Conservation (phyloP, 2,797 vertebrate genomes). For the Pangasius sanitwongsei region DNA sequence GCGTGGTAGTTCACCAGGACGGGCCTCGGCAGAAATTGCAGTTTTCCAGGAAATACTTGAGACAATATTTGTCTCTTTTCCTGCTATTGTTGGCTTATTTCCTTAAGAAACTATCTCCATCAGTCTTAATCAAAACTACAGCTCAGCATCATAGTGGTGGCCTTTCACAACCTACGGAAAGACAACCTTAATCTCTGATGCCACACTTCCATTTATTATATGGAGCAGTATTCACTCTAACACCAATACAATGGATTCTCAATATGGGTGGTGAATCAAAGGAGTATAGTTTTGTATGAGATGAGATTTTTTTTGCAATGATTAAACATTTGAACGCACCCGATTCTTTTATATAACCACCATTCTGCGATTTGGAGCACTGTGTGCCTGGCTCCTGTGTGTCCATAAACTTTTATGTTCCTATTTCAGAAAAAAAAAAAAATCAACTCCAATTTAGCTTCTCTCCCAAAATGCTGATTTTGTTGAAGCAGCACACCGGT, state of each 20-base stretch:
- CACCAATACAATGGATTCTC: neutral
- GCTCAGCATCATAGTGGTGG: neutral
- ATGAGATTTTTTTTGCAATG: neutral
- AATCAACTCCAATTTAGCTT: neutral
- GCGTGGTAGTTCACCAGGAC: neutral
- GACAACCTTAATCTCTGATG: constrained; percentile 1
- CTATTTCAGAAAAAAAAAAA: too few relatives aligned
- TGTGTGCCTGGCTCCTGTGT: neutral
- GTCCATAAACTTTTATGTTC: neutral
- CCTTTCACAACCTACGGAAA: constrained; percentile 14
- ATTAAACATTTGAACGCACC: neutral
- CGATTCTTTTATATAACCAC: neutral
- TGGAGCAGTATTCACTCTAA: neutral
- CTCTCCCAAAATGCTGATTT: neutral
- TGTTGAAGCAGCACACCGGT: neutral
- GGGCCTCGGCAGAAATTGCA: neutral
- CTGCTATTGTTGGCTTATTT: neutral
- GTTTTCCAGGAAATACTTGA: neutral
- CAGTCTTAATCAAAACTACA: neutral
- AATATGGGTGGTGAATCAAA: neutral
- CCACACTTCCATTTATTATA: constrained; percentile 10
- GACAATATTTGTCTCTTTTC: neutral
- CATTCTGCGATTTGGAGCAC: neutral
- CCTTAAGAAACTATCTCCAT: neutral
- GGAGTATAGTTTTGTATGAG: neutral